Conservation (phyloP, 2,888 invertebrate genomes). For the Drosophila flavopinicola region DNA sequence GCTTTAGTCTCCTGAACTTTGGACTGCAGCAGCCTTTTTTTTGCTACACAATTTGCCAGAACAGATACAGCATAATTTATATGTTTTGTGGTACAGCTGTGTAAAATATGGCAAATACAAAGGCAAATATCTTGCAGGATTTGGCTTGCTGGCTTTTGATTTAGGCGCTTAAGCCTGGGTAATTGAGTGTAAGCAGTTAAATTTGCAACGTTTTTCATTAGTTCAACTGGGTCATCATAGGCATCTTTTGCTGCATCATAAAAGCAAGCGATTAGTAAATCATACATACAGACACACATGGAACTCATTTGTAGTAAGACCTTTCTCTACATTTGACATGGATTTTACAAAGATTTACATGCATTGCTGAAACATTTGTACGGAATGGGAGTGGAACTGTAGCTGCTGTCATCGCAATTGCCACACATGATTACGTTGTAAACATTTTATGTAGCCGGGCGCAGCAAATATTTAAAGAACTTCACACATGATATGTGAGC, state of each 20-base stretch:
- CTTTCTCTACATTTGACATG: not conserved
- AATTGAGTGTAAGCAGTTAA: conserved; percentile 63
- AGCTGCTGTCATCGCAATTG: conserved; percentile 40
- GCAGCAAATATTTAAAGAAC: conserved; percentile 74
- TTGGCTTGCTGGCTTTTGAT: conserved; percentile 50
- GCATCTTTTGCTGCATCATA: conserved; percentile 16
- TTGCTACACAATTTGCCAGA: conserved; percentile 61
- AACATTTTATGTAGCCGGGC: conserved; percentile 63
- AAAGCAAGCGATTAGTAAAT: conserved; percentile 14
- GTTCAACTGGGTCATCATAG: conserved; percentile 10
- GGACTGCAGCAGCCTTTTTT: not conserved
- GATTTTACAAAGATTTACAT: conserved; percentile 12
- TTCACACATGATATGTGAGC: conserved; percentile 72
- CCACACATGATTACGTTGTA: conserved; percentile 66
- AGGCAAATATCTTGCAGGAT: conserved; percentile 21
- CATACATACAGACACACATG: not conserved
- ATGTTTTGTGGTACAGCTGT: conserved; percentile 42
- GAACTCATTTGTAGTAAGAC: not conserved
- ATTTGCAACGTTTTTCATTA: conserved; percentile 29
- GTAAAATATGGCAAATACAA: conserved; percentile 28
- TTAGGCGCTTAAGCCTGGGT: conserved; percentile 48
- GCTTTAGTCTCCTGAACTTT: not conserved
- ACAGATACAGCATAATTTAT: conserved; percentile 52
- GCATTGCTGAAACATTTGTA: conserved; percentile 8
- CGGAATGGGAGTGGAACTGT: conserved; percentile 1